Evolutionary conservation across 2,797 vertebrate species (phyloP).

Genomic region (Hephaestus fuliginosus): DNA sequence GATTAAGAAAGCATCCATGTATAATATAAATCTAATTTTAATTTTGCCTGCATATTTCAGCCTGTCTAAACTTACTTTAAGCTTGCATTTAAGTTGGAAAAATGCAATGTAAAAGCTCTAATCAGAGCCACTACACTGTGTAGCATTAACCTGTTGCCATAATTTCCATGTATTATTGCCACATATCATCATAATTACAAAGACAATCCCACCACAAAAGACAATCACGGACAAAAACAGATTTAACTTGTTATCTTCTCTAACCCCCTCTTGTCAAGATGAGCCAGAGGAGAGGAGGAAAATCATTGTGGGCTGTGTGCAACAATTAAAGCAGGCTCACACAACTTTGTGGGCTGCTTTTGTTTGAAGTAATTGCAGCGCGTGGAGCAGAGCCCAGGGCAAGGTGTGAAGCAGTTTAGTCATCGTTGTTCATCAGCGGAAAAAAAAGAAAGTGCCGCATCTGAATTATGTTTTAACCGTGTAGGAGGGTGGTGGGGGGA

Average conservation of each 20-base stretch:
- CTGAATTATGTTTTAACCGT: conserved; percentile 8
- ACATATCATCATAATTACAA: conserved; percentile 31
- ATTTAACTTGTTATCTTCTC: conserved; percentile 35
- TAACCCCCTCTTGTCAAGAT: conserved; percentile 2
- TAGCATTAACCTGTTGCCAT: conserved; percentile 19
- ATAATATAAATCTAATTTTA: conserved; percentile 17
- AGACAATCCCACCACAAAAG: conserved; percentile 30
- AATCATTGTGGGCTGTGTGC: conserved; percentile 34
- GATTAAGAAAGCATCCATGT: conserved; percentile 15
- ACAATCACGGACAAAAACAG: conserved; percentile 18
- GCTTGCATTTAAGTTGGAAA: background rate
- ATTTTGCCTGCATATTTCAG: conserved; percentile 2
- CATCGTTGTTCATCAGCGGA: conserved; percentile 36
- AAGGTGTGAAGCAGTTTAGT: conserved; percentile 52
- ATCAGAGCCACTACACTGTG: background rate
- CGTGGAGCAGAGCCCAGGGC: conserved; percentile 36
- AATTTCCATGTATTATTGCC: conserved; percentile 12
- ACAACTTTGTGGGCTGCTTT: conserved; percentile 34
- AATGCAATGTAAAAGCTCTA: conserved; percentile 10
- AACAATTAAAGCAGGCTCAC: conserved; percentile 45
- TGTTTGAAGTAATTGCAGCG: conserved; percentile 59
- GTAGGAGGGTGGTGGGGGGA: background rate
- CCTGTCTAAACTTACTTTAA: conserved; percentile 10
- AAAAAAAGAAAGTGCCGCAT: conserved; percentile 33
- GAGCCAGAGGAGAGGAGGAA: conserved; percentile 12